phyloP scores from a whole-genome alignment of 1,140 invertebrate species.

The Carcinoscorpius rotundicauda region DNA sequence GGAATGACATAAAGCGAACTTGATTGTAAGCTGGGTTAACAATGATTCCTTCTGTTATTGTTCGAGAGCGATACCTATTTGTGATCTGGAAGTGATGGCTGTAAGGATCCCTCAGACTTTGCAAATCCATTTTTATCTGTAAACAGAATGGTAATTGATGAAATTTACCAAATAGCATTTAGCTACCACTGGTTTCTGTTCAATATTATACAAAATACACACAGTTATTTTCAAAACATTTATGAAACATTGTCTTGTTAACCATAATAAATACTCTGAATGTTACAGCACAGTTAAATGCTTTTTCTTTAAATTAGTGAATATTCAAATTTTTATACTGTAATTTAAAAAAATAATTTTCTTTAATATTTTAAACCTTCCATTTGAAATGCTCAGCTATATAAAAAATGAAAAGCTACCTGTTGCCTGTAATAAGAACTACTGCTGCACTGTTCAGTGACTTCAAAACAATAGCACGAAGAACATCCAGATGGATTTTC shows the following conservation, averaged over 20 bases:
- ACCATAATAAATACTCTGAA: too few relatives aligned
- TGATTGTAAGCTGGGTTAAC: constrained; percentile 38
- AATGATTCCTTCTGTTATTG: constrained; percentile 34
- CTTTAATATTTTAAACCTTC: too few relatives aligned
- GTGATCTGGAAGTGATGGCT: constrained; percentile 34
- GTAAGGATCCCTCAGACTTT: constrained; percentile 19
- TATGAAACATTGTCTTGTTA: too few relatives aligned
- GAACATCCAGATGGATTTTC: constrained; percentile 68
- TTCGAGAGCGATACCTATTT: constrained; percentile 29
- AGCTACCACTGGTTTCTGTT: too few relatives aligned
- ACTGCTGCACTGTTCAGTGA: constrained; percentile 55
- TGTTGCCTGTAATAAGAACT: constrained; percentile 48
- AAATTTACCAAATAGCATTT: too few relatives aligned
- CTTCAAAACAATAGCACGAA: constrained; percentile 84
- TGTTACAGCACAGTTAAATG: not conserved
- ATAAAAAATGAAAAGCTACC: not conserved
- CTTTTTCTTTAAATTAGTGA: not conserved
- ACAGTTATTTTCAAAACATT: too few relatives aligned
- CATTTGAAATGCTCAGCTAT: too few relatives aligned
- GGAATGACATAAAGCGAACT: constrained; percentile 32
- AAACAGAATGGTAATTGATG: not conserved
- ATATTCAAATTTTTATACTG: too few relatives aligned
- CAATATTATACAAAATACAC: too few relatives aligned
- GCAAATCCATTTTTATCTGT: constrained; percentile 18
- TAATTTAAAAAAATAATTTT: too few relatives aligned